These are phyloP conservation scores for Listronotus oregonensis DNA, from an alignment of 1,140 invertebrate species.

Conservation along the genomic window DNA sequence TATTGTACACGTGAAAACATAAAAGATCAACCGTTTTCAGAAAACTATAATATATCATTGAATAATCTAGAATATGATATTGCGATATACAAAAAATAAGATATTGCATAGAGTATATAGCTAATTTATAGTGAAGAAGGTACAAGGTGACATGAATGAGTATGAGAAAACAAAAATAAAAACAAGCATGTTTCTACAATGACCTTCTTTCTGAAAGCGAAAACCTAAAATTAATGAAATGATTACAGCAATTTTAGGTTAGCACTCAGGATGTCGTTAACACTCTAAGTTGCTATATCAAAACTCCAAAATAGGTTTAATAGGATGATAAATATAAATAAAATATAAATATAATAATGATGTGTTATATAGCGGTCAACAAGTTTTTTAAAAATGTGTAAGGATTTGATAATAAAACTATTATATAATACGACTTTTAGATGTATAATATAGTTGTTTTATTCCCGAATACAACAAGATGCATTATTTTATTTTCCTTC, in stretches of 20 bases:
- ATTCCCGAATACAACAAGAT: no score
- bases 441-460: no score
- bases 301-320: not conserved
- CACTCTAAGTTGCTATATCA: not conserved
- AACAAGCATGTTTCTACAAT: constrained; percentile 7
- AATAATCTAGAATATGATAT: no score
- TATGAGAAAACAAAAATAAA: constrained; percentile 8
- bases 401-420: no score
- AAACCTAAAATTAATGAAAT: not conserved
- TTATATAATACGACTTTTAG: no score
- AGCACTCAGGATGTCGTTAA: constrained; percentile 1
- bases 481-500: no score
- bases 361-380: no score
- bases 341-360: no score
- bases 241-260: not conserved
- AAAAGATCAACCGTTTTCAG: not conserved
- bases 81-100: no score
- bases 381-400: no score
- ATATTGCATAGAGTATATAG: not conserved
- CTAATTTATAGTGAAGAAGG: not conserved
- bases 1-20: not conserved
- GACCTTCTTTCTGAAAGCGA: not conserved
- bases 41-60: not conserved
- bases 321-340: not conserved
- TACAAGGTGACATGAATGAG: no score